Evolutionary conservation across 92 coral and sea anemone species (phyloP).

Genomic region (Epizoanthus scotinus): DNA sequence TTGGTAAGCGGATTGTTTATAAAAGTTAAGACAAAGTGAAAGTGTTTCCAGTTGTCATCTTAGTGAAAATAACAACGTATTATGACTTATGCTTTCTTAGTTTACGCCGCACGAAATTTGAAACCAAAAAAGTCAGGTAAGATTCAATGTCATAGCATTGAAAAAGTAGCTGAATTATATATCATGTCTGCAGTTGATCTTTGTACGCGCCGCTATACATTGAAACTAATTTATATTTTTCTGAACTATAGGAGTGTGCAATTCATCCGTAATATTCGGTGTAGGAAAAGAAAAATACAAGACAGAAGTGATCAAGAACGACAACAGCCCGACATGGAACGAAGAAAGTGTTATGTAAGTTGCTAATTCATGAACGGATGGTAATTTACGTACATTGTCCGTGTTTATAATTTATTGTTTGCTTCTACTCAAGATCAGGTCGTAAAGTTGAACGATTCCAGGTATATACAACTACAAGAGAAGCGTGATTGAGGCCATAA

Average conservation of each 20-base stretch:
- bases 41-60: neutral
- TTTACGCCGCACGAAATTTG: slow-evolving; percentile 89
- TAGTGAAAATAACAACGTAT: neutral
- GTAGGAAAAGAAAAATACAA: slow-evolving; percentile 93
- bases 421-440: neutral
- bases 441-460: neutral
- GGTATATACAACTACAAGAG: too few relatives aligned
- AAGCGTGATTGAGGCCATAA: too few relatives aligned
- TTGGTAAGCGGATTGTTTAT: slow-evolving; percentile 60
- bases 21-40: neutral
- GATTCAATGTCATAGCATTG: neutral
- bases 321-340: slow-evolving; percentile 96
- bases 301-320: slow-evolving; percentile 73
- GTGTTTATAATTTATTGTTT: neutral
- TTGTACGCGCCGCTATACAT: neutral
- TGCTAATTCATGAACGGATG: neutral
- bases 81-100: slow-evolving; percentile 40
- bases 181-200: neutral
- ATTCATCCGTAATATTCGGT: slow-evolving; percentile 91
- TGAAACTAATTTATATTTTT: neutral
- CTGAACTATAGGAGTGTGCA: slow-evolving; percentile 67
- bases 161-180: neutral
- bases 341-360: slow-evolving; percentile 95
- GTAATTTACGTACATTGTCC: neutral
- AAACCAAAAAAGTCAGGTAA: slow-evolving; percentile 72